A percentile compares a stretch with the other conserved stretches of the same genome.
Conservation (phyloP, 2,113 vertebrate genomes). For the Scomber scombrus region DNA sequence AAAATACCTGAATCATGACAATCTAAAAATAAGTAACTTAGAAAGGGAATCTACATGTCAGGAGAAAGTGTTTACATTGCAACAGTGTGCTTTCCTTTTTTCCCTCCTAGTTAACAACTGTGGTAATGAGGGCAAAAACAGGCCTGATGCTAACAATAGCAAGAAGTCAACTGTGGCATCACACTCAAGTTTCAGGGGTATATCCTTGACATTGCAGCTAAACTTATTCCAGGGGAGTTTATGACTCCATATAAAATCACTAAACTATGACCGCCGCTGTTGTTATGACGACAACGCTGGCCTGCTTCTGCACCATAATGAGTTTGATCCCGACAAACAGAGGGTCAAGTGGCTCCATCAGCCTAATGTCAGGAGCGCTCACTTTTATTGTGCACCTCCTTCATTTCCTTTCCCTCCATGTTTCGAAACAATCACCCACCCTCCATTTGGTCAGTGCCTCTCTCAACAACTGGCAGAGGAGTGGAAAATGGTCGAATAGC, state of each 20-base stretch:
- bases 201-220: not conserved
- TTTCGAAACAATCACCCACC: not conserved
- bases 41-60: not conserved
- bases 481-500: constrained; percentile 11
- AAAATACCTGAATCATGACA: constrained; percentile 1
- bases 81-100: not conserved
- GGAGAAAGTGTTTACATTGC: not conserved
- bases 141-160: not conserved
- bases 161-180: not conserved
- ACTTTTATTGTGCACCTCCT: not conserved
- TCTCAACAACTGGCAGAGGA: not conserved
- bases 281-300: constrained; percentile 18
- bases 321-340: constrained; percentile 16
- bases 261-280: constrained; percentile 28
- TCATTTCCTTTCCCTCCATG: not conserved
- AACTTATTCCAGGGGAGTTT: constrained; percentile 7
- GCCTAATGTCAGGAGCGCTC: constrained; percentile 12
- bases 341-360: constrained; percentile 18
- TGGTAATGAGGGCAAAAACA: not conserved
- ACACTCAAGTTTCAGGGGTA: not conserved
- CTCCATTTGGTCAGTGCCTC: constrained; percentile 14
- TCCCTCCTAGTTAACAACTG: not conserved
- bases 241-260: not conserved
- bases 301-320: constrained; percentile 7
- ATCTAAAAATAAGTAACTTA: not conserved